A percentile compares a stretch with the other conserved stretches of the same genome.
phyloP scores from a whole-genome alignment of 2,888 invertebrate species.

The Micoletzkya japonica region DNA sequence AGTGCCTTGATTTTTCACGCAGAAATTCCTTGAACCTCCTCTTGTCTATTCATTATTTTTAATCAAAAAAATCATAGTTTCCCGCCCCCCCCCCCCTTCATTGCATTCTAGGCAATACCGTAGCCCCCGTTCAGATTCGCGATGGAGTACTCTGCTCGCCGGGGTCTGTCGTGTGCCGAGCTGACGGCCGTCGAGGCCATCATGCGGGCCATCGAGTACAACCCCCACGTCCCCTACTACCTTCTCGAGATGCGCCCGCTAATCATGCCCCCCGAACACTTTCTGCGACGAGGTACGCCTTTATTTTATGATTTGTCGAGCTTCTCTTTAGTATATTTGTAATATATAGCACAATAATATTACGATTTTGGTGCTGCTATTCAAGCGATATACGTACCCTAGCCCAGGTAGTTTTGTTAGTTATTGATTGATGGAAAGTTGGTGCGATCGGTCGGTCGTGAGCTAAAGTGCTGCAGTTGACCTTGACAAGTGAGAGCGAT shows the following conservation, averaged over 20 bases:
- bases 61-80: not conserved
- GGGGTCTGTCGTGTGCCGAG: slow-evolving; percentile 81
- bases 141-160: slow-evolving; percentile 49
- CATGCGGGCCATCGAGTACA: slow-evolving; percentile 93
- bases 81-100: not conserved
- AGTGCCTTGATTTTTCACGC: too few species aligned
- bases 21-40: too few species aligned
- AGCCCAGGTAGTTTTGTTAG: too few species aligned
- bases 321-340: not conserved
- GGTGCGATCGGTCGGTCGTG: too few species aligned
- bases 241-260: slow-evolving; percentile 83
- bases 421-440: too few species aligned
- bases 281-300: slow-evolving; percentile 70
- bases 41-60: not conserved
- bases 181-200: slow-evolving; percentile 84
- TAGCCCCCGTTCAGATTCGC: slow-evolving; percentile 41
- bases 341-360: too few species aligned
- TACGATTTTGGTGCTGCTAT: too few species aligned
- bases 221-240: slow-evolving; percentile 80
- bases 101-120: too few species aligned
- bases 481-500: too few species aligned
- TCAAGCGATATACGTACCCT: too few species aligned
- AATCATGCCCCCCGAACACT: slow-evolving; percentile 93
- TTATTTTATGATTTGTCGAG: not conserved
- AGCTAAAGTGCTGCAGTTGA: too few species aligned